Conservation (phyloP, 2,113 vertebrate genomes). For the Glaucomys volans region DNA sequence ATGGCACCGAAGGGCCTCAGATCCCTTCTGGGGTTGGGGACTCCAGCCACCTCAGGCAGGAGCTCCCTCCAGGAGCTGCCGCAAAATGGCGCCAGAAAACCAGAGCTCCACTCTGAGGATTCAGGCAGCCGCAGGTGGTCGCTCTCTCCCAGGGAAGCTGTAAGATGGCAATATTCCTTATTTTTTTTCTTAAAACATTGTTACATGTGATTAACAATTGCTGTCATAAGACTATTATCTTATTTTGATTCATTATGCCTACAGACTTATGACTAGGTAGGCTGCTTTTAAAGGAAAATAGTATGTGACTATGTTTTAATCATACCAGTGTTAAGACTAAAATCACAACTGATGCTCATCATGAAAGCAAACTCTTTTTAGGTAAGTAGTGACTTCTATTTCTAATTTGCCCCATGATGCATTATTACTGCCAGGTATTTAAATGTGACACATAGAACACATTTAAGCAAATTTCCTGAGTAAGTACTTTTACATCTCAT, state of each 20-base stretch:
- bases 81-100: no score
- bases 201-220: neutral
- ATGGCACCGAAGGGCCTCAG: no score
- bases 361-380: neutral
- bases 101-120: no score
- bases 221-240: neutral
- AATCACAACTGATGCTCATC: neutral
- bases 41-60: no score
- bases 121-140: no score
- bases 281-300: neutral
- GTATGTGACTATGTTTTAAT: neutral
- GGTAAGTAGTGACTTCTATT: neutral
- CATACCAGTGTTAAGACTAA: neutral
- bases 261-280: neutral
- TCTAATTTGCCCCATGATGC: neutral
- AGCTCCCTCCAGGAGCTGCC: no score
- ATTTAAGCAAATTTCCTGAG: neutral
- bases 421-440: neutral
- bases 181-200: neutral
- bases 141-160: no score
- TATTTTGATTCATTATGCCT: neutral
- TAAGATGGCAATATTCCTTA: no score
- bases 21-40: no score
- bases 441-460: neutral
- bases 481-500: neutral